A percentile compares a stretch with the other conserved stretches of the same genome.
Evolutionary conservation across 2,888 invertebrate genomes (phyloP).

Genomic region (Sarcophaga subvicina): DNA sequence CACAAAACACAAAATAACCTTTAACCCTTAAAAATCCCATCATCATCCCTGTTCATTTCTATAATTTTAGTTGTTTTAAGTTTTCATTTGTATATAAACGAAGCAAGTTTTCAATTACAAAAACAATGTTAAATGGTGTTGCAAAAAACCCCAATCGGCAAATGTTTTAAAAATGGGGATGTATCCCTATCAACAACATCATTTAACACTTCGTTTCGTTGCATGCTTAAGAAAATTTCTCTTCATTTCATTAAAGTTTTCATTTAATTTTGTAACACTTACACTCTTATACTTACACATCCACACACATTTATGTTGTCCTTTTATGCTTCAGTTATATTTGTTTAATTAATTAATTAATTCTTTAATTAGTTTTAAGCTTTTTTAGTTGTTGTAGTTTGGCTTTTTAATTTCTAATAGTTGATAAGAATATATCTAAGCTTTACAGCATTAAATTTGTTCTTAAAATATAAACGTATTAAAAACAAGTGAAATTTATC

Average conservation of each 20-base stretch:
- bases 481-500: no score
- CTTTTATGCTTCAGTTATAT: constrained; percentile 73
- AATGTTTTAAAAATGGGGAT: neutral
- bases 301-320: constrained; percentile 74
- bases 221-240: constrained; percentile 72
- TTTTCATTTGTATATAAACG: constrained; percentile 68
- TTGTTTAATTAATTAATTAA: constrained; percentile 61
- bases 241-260: constrained; percentile 60
- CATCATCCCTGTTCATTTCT: constrained; percentile 50
- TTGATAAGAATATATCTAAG: constrained; percentile 68
- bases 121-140: constrained; percentile 52
- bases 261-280: constrained; percentile 60
- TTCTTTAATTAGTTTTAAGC: constrained; percentile 69
- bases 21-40: neutral
- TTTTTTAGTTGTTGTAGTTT: constrained; percentile 76
- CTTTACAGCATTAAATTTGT: constrained; percentile 70
- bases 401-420: constrained; percentile 69
- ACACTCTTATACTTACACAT: constrained; percentile 36
- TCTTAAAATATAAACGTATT: no score
- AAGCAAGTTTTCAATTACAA: constrained; percentile 36
- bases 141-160: constrained; percentile 1
- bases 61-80: constrained; percentile 36
- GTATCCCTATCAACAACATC: neutral
- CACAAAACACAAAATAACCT: neutral
- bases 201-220: constrained; percentile 73